A percentile compares a stretch with the other conserved stretches of the same genome.
Evolutionary conservation across 2,113 vertebrate species (phyloP).

Genomic region (Anarrhichthys ocellatus): DNA sequence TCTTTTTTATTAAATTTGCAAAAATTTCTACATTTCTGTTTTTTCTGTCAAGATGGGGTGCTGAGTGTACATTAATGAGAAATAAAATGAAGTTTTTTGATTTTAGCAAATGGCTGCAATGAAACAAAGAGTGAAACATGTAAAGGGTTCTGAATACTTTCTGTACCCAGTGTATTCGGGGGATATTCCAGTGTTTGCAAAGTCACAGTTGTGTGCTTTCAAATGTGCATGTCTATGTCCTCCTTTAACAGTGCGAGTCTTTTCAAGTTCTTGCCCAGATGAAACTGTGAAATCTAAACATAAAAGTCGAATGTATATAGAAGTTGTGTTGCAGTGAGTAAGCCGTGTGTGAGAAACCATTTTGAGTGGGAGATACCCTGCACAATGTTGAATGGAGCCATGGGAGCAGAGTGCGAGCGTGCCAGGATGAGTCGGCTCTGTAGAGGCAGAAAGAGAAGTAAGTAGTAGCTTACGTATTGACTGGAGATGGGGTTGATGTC

Average conservation of each 20-base stretch:
- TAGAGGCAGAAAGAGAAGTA: constrained; percentile 42
- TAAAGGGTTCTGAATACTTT: no score
- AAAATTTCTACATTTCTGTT: no score
- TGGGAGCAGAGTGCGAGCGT: constrained; percentile 46
- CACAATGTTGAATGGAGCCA: constrained; percentile 58
- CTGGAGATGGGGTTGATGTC: constrained; percentile 44
- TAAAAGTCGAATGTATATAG: constrained; percentile 20
- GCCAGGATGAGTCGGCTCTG: constrained; percentile 59
- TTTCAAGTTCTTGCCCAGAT: constrained; percentile 12
- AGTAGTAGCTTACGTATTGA: constrained; percentile 58
- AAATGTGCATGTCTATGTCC: constrained; percentile 19
- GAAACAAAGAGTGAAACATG: no score
- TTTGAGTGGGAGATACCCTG: constrained; percentile 47
- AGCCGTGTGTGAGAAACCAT: constrained; percentile 44
- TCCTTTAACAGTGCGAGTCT: constrained; percentile 13
- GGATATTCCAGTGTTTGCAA: background rate
- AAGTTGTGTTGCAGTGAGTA: constrained; percentile 28
- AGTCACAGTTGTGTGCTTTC: constrained; percentile 14
- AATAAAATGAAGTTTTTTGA: no score
- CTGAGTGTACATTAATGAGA: no score
- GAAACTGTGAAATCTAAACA: constrained; percentile 38
- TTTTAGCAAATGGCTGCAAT: no score
- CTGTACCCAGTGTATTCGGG: no score
- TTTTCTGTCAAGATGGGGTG: no score
- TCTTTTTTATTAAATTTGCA: no score